Evolutionary conservation across 2,888 invertebrate species (phyloP).

Genomic region (Taenaris catops): DNA sequence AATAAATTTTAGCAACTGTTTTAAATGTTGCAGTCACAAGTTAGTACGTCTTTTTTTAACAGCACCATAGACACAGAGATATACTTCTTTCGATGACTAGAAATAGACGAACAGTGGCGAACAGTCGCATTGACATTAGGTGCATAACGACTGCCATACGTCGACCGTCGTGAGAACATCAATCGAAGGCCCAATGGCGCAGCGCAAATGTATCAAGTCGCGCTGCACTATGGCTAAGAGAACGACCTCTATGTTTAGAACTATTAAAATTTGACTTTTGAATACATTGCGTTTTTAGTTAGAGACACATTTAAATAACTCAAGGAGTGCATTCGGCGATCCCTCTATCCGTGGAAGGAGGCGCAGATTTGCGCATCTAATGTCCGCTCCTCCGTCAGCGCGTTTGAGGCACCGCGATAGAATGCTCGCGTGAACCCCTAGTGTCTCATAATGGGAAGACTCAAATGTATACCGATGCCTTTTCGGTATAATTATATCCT

Average conservation of each 20-base stretch:
- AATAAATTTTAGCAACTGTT: slow-evolving; percentile 12
- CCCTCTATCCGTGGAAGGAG: too few species aligned
- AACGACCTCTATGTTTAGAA: slow-evolving; percentile 20
- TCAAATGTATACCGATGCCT: too few species aligned
- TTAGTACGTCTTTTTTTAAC: too few species aligned
- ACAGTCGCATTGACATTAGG: slow-evolving; percentile 68
- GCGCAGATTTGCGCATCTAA: too few species aligned
- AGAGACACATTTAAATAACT: too few species aligned
- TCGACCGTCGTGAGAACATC: slow-evolving; percentile 57
- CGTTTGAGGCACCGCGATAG: too few species aligned
- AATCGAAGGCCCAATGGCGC: slow-evolving; percentile 64
- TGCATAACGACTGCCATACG: slow-evolving; percentile 73
- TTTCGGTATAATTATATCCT: too few species aligned
- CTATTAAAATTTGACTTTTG: slow-evolving; percentile 3
- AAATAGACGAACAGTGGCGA: slow-evolving; percentile 55
- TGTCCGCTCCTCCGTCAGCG: too few species aligned
- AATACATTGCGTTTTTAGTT: slow-evolving; percentile 23
- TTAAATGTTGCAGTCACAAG: slow-evolving; percentile 14
- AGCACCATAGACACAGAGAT: slow-evolving; percentile 30
- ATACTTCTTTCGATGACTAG: slow-evolving; percentile 51
- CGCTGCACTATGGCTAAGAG: slow-evolving; percentile 32
- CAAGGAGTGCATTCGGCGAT: too few species aligned
- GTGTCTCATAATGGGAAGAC: too few species aligned
- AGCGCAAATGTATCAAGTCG: slow-evolving; percentile 61
- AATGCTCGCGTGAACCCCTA: too few species aligned